Conservation (phyloP, 2,888 invertebrate genomes). For the Phragmatobia fuliginosa region DNA sequence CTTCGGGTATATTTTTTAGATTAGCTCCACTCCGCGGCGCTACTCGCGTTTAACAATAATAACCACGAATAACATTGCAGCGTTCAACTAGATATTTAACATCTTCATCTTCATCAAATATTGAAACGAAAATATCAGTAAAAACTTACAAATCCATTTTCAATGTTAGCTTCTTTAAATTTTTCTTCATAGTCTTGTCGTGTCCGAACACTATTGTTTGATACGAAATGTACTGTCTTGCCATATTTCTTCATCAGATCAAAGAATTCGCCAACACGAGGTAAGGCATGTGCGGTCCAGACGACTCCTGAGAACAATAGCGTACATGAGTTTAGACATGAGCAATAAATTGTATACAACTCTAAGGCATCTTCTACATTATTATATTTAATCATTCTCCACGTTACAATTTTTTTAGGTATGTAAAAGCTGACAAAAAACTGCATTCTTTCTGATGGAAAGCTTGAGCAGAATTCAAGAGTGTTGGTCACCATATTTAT, state of each 20-base stretch:
- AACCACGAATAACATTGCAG: too few relatives aligned
- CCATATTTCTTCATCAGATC: conserved; percentile 76
- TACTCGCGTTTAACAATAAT: too few relatives aligned
- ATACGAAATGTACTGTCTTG: conserved; percentile 82
- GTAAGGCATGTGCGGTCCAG: conserved; percentile 71
- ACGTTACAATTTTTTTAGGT: too few relatives aligned
- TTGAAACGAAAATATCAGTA: too few relatives aligned
- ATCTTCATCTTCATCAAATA: too few relatives aligned
- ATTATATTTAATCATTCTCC: background rate
- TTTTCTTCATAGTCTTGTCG: conserved; percentile 66
- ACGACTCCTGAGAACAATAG: conserved; percentile 80
- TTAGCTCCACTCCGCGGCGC: too few relatives aligned
- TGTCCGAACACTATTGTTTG: conserved; percentile 81
- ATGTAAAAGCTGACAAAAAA: too few relatives aligned
- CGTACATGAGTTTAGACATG: background rate
- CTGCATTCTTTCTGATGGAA: too few relatives aligned
- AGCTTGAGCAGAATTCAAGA: too few relatives aligned
- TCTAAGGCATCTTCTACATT: background rate
- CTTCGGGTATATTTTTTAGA: too few relatives aligned
- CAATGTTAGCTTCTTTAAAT: conserved; percentile 68
- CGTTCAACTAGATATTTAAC: too few relatives aligned
- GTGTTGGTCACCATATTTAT: too few relatives aligned
- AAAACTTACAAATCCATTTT: conserved; percentile 73
- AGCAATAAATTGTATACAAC: background rate
- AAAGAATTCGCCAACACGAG: conserved; percentile 78